Evolutionary conservation across 2,113 vertebrate species (phyloP), one percentile per base, ranked within the genome.

Genomic region (Glaucomys volans): DNA sequence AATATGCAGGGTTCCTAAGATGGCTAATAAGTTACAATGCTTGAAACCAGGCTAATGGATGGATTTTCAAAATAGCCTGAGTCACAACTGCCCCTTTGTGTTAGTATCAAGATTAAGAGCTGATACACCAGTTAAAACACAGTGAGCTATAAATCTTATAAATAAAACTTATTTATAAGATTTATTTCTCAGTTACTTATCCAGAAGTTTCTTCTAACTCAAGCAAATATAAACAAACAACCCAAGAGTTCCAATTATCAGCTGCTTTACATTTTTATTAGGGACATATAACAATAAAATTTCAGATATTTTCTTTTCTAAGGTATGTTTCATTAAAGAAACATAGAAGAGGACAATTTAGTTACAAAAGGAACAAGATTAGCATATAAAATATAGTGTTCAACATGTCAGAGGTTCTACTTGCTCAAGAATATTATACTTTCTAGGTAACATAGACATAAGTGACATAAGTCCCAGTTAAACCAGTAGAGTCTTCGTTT

Each of bases 21-120:
- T 79, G 81, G 40, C 76, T 92, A 64, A 94, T 93, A 74, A 88
- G 90, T 40, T 71, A 81, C 64, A 88, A 37, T 8, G 57, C 69
- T 1, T 96, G 75, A 94, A 97, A 96, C 26, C 59, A 97, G 85
- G 26, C 4, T 69, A 97, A 84, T 18, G 88, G 71, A 76, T 95
- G 88, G 62, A 97, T 97, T 98, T 97, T 97, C 97, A 97, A 80
- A 88, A 95, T 5, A 88, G 71, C 35, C 76, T 88, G 35, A 91
- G 81, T 37, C 86, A 87, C 1, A 32, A 57, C 75, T 97, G 93
- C 90, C 91, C 97, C n/a, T 86, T 8, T 44, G 9, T 93, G 62
- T 93, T 85, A 94, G n/a, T 50, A 91, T 87, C 79, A 82, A 84
- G 84, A 93, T 88, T 91, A 94, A 90, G 87, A 92, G 81, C 71